Evolutionary conservation across 2,888 invertebrate species (phyloP).

Genomic region (Crematogaster levior): DNA sequence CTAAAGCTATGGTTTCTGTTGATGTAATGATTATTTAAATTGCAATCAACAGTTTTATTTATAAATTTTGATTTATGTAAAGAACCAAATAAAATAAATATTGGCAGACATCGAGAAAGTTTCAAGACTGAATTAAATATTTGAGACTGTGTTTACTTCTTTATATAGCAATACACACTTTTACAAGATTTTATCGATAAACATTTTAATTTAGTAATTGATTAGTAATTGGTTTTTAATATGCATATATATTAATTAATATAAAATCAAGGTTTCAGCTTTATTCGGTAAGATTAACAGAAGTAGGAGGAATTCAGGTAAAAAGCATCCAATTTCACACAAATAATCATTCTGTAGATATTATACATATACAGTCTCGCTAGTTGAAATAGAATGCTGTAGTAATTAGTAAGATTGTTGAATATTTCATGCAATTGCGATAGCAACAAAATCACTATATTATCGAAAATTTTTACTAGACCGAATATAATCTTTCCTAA

Average conservation of each 20-base stretch:
- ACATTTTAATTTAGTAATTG: constrained; percentile 3
- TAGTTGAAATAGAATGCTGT: neutral
- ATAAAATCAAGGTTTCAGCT: constrained; percentile 16
- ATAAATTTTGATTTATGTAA: neutral
- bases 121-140: neutral
- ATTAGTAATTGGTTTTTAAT: constrained; percentile 11
- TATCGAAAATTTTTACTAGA: neutral
- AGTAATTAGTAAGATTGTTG: neutral
- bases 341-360: constrained; percentile 18
- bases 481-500: neutral
- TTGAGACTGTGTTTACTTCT: neutral
- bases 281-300: constrained; percentile 26
- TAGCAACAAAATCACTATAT: neutral
- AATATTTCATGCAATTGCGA: neutral
- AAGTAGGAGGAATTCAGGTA: neutral
- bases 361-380: neutral
- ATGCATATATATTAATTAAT: neutral
- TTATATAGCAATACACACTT: neutral
- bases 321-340: neutral
- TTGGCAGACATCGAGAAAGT: neutral
- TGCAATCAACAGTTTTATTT: neutral
- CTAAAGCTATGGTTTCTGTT: neutral
- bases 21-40: neutral
- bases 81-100: neutral
- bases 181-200: neutral